Base-by-base conservation (phyloP, 2,888 invertebrate species). In the Shargacucullia verbasci region DNA sequence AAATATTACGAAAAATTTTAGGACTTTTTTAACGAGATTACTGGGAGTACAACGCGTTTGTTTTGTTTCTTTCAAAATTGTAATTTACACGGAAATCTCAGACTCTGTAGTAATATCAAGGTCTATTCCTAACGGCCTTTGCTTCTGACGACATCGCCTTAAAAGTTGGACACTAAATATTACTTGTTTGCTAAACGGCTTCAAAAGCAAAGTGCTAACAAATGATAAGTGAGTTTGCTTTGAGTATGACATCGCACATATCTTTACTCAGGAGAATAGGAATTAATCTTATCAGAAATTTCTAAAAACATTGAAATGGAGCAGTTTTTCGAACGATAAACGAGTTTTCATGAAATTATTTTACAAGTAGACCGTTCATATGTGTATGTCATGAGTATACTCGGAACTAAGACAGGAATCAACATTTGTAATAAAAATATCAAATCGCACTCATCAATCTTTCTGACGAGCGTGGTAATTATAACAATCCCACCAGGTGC, bases 171-270 rank as follows among this genome's bases (percentile, higher is more conserved):
- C 66, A 47, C 46, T 45, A 49, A 55, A 59, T 44, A 41, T 46
- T 52, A 10, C 25, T 38, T 68, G 64, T 68, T 61, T 68, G 56
- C 31, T 12, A 25, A 56, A 33, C 56, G 47, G 38, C 54, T 60
- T 45, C 25, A 43, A 52, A 59, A 53, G 70, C 48, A 40, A 60
- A 53, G 59, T 62, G 59, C 46, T 67, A 70, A 63, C 27, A 61
- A 14, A 44, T 41, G 69, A 63, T 69, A 69, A 69, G 37, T 55
- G 46, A 57, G 56, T 62, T 52, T 63, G 44, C 44, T 54, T 43
- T 25, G 31, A 47, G 49, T 27, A 44, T 54, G 57, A 54, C 54
- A 45, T 41, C 25, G 40, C 12, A 47, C 34, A 47, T 61, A 39
- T 60, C 53, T 40, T 33, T 15, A 6, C 27, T 12, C 13, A 45